These are phyloP conservation scores for Mantis religiosa DNA, from an alignment of 2,888 invertebrate species.

Conservation along the genomic window DNA sequence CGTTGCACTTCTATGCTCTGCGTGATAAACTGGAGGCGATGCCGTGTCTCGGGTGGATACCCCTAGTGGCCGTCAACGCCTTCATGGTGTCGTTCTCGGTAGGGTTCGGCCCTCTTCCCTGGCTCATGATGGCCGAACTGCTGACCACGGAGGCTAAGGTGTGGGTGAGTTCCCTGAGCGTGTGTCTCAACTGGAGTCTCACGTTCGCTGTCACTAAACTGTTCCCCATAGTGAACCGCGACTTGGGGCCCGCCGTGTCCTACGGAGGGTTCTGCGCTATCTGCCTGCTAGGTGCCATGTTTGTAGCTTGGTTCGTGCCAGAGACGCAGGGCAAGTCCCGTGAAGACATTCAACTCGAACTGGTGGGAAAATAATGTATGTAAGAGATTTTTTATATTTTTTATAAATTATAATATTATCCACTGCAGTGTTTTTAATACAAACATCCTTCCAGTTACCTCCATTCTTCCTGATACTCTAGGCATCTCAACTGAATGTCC, in stretches of 20 bases:
- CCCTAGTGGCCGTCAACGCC: background rate
- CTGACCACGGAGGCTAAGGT: constrained; percentile 66
- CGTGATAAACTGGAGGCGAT: background rate
- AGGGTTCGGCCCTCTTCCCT: constrained; percentile 60
- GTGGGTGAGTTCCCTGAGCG: constrained; percentile 69
- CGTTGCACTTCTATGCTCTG: background rate
- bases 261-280: constrained; percentile 74
- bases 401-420: background rate
- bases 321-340: constrained; percentile 12
- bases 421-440: background rate
- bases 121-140: constrained; percentile 57
- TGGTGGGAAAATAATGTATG: background rate
- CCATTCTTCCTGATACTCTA: too few species aligned
- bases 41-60: background rate
- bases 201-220: constrained; percentile 69
- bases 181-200: constrained; percentile 70
- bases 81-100: constrained; percentile 39
- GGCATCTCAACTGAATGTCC: too few species aligned
- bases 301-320: background rate
- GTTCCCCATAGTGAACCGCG: constrained; percentile 58
- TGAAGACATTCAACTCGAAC: constrained; percentile 9
- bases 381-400: background rate
- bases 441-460: background rate
- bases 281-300: constrained; percentile 45
- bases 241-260: constrained; percentile 58